A percentile compares a stretch with the other conserved stretches of the same genome.
phyloP scores from a whole-genome alignment of 2,888 invertebrate genomes.

The Drosophila mercatorum region DNA sequence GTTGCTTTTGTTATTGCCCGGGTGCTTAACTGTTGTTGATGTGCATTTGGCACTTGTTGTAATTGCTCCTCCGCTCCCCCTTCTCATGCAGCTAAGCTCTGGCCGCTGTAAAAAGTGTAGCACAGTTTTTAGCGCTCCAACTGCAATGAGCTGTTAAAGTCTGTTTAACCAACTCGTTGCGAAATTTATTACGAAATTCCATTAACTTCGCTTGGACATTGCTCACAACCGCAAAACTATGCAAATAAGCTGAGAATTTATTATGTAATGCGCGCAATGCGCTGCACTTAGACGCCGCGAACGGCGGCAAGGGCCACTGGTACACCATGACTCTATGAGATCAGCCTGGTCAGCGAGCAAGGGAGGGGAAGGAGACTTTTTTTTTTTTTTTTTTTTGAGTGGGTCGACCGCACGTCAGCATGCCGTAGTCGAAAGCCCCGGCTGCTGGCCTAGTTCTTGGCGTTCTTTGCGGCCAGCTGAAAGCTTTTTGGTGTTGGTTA shows the following conservation, averaged over 20 bases:
- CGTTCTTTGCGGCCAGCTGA: constrained; percentile 56
- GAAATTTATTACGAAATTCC: constrained; percentile 79
- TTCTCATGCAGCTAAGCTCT: not conserved
- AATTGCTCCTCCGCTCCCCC: constrained; percentile 54
- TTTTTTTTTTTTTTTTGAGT: too few relatives aligned
- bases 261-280: constrained; percentile 74
- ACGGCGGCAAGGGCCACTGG: constrained; percentile 8
- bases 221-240: constrained; percentile 77
- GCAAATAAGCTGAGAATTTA: constrained; percentile 80
- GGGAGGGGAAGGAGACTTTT: not conserved
- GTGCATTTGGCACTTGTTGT: constrained; percentile 80
- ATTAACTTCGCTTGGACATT: constrained; percentile 74
- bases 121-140: constrained; percentile 17
- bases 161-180: constrained; percentile 66
- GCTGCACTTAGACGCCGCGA: constrained; percentile 55
- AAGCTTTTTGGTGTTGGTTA: constrained; percentile 60
- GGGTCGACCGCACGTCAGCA: constrained; percentile 67
- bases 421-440: constrained; percentile 28
- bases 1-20: constrained; percentile 18
- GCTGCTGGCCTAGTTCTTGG: constrained; percentile 66
- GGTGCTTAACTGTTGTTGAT: constrained; percentile 68
- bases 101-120: constrained; percentile 35
- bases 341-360: constrained; percentile 2
- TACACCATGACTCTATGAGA: constrained; percentile 1
- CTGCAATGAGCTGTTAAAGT: constrained; percentile 65